Evolutionary conservation across 2,113 vertebrate genomes (phyloP), one percentile per base, ranked within the genome.

Genomic region (Phycodurus eques): DNA sequence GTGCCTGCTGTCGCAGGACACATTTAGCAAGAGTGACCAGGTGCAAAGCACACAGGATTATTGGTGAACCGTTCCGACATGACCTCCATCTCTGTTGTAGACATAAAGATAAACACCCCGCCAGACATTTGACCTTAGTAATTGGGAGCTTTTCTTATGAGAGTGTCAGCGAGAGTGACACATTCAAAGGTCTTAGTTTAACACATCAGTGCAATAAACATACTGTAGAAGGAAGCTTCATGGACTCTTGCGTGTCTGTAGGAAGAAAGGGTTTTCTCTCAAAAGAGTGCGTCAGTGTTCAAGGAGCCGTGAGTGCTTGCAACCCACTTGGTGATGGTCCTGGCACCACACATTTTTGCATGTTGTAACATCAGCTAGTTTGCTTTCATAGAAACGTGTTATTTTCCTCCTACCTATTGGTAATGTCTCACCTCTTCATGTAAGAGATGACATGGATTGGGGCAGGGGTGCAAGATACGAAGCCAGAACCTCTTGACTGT

Each of bases 341-440:
- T 56, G 59, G 73, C 62, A 19, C 49, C 17, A 70, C 73, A 53
- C 77, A 75, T 79, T 84, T 83, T 70, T 82, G 62, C 63, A 70
- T 70, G 76, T 64, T 66, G 75, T 85, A 74, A 75, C 77, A 79
- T 81, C 79, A 84, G n/a, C 57, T 67, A 66, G 73, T 73, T 51
- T 71, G 72, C 72, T 69, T 75, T 76, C 46, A 44, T 53, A 27
- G 53, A 31, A 44, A 59, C 22, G 57, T 68, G 69, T 75, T 62
- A 71, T 74, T 74, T 76, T 64, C 57, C 14, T 67, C 59, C 5
- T 46, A 13, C 31, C 39, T 65, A 71, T 63, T 74, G 39, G 69
- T 67, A 20, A 39, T 6, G 39, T 66, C 4, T 8, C 44, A 27
- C 72, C 54, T 67, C 71, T 35, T 72, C 15, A 71, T 65, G 42